These are phyloP conservation scores for Pseudomyrmex sp. DNA, from an alignment of 1,140 invertebrate species.

Conservation along the genomic window DNA sequence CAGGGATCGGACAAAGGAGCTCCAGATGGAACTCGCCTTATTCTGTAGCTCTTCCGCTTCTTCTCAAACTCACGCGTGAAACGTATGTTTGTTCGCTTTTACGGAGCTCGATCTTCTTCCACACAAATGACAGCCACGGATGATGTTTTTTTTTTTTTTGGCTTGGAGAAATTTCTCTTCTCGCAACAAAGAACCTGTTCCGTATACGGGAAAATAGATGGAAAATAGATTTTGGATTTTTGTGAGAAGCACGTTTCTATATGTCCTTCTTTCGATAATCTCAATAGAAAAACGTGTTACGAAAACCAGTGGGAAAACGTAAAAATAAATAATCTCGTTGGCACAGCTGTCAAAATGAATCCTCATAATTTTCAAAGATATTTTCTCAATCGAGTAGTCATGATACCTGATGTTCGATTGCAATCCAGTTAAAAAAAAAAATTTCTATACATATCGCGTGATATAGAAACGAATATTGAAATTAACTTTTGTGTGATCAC, in stretches of 20 bases:
- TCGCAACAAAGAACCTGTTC: background rate
- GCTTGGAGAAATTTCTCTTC: background rate
- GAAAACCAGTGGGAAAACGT: background rate
- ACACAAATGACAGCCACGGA: background rate
- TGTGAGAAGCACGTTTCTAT: background rate
- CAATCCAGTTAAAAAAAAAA: background rate
- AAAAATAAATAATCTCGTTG: background rate
- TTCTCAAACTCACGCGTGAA: conserved; percentile 40
- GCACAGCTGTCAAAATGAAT: conserved; percentile 2
- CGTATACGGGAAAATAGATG: background rate
- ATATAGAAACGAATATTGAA: background rate
- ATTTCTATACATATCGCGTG: background rate
- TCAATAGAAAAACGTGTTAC: background rate
- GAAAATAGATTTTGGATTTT: conserved; percentile 11
- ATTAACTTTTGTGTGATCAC: background rate
- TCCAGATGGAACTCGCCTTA: conserved; percentile 64
- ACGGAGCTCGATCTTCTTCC: background rate
- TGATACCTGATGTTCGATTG: background rate
- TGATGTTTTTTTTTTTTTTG: conserved; percentile 1
- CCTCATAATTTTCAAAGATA: background rate
- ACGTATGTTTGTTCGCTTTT: conserved; percentile 20
- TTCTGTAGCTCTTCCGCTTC: conserved; percentile 37
- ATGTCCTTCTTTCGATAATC: background rate
- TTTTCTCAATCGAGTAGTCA: background rate
- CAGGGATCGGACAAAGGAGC: conserved; percentile 65